Evolutionary conservation across 2,797 vertebrate species (phyloP), one percentile per base, ranked within the genome.

Genomic region (Chromis chromis): DNA sequence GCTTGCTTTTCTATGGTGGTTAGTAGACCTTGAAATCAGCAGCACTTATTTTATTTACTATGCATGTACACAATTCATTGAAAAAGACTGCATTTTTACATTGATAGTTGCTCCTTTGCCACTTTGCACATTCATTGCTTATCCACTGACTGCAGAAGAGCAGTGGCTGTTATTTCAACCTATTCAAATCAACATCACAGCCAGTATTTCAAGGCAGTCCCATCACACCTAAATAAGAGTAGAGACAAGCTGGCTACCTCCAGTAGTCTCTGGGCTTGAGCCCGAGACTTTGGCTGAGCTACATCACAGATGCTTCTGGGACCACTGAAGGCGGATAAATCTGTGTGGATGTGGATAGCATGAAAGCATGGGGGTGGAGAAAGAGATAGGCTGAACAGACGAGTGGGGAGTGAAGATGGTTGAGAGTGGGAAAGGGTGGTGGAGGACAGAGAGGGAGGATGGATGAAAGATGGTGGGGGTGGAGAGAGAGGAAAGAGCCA

Each of bases 231-330:
- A 70, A 67, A 65, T 64, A 14, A 36, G 49, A 54, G 27, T 25
- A 54, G 22, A 66, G 31, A 54, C 44, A n/a, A 44, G 50, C 58
- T 63, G 56, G 31, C 54, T 46, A 52, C 58, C 40, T 75, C 44
- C 53, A 63, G 39, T 3, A 17, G 67, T 78, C 64, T 52, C 16
- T 1, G 40, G 61, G 31, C 24, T 59, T 13, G 16, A 81, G 79
- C 58, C 33, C 33, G 14, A 53, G 44, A 70, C n/a, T 42, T 63
- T 46, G 59, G 72, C 64, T 36, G 19, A 66, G 65, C 55, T 65
- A 61, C 42, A 67, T 52, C 61, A 74, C 73, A 79, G 74, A 77
- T 70, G 73, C 78, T 75, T 66, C 53, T 76, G 64, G 63, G 82
- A 78, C 44, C 73, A 73, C 60, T 71, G 44, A 66, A 33, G 74